A percentile compares a stretch with the other conserved stretches of the same genome.
Evolutionary conservation across 1,140 invertebrate genomes (phyloP).

Genomic region (Hormaphis cornu): DNA sequence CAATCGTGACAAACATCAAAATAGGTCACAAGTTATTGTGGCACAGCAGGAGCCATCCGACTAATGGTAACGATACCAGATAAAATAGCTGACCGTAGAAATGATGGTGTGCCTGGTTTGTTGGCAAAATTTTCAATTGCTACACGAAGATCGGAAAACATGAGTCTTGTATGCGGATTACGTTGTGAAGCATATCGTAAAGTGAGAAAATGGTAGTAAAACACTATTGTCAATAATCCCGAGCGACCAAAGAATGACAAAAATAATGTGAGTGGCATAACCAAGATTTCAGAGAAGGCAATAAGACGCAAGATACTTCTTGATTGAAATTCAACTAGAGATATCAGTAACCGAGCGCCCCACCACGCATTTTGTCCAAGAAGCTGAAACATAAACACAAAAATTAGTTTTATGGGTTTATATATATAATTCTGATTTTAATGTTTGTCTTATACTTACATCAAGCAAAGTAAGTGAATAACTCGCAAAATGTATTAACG

Average conservation of each 20-base stretch:
- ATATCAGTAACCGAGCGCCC: constrained; percentile 74
- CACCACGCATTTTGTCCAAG: constrained; percentile 80
- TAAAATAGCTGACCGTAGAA: constrained; percentile 44
- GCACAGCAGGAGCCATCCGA: constrained; percentile 34
- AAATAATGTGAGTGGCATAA: constrained; percentile 76
- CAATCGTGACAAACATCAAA: neutral
- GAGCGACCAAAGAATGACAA: constrained; percentile 79
- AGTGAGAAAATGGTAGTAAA: constrained; percentile 90
- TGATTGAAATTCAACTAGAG: constrained; percentile 76
- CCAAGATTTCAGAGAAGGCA: constrained; percentile 80
- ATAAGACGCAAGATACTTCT: constrained; percentile 76
- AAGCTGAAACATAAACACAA: constrained; percentile 51
- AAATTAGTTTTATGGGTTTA: neutral
- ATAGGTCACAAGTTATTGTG: constrained; percentile 5
- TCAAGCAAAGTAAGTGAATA: constrained; percentile 80
- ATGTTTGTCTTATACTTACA: constrained; percentile 55
- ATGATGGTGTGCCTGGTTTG: constrained; percentile 52
- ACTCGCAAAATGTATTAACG: constrained; percentile 78
- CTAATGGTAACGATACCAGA: constrained; percentile 35
- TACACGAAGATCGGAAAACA: constrained; percentile 69
- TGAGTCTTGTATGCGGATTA: constrained; percentile 87
- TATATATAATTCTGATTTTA: constrained; percentile 17
- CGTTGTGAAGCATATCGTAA: constrained; percentile 81
- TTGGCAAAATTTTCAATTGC: constrained; percentile 51
- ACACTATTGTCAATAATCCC: constrained; percentile 75